phyloP scores from a whole-genome alignment of 2,113 vertebrate genomes.

The Pitta sordida region DNA sequence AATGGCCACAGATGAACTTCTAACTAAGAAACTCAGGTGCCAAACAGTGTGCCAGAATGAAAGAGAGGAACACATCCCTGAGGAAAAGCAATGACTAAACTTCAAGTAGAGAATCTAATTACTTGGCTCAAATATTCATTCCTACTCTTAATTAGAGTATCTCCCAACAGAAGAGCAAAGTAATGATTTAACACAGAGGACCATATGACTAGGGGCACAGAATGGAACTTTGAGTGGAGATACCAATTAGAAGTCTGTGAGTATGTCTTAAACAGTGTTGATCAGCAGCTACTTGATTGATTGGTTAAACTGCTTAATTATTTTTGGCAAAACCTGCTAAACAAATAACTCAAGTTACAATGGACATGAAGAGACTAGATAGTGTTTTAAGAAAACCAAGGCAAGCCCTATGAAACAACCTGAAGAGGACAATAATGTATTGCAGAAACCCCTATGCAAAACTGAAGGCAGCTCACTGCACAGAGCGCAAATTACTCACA shows the following conservation, averaged over 20 bases:
- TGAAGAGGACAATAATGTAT: background rate
- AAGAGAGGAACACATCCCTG: background rate
- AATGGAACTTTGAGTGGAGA: background rate
- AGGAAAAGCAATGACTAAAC: conserved; percentile 22
- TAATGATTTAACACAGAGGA: background rate
- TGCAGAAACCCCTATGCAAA: background rate
- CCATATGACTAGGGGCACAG: background rate
- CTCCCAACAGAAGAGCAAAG: conserved; percentile 13
- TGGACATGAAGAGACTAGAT: background rate
- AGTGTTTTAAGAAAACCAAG: background rate
- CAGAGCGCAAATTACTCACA: background rate
- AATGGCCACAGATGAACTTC: background rate
- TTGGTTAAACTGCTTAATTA: background rate
- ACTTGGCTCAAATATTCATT: background rate
- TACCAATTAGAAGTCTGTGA: background rate
- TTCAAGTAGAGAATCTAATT: conserved; percentile 25
- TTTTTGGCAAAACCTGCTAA: background rate
- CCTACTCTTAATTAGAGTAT: conserved; percentile 27
- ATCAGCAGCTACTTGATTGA: background rate
- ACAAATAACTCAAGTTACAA: background rate
- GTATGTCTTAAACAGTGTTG: background rate
- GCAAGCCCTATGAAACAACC: background rate
- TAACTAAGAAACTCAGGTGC: background rate
- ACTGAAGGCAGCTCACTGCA: background rate
- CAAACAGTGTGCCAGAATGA: background rate